These are phyloP conservation scores for Oligia latruncula DNA, from an alignment of 2,888 invertebrate genomes.

Conservation along the genomic window DNA sequence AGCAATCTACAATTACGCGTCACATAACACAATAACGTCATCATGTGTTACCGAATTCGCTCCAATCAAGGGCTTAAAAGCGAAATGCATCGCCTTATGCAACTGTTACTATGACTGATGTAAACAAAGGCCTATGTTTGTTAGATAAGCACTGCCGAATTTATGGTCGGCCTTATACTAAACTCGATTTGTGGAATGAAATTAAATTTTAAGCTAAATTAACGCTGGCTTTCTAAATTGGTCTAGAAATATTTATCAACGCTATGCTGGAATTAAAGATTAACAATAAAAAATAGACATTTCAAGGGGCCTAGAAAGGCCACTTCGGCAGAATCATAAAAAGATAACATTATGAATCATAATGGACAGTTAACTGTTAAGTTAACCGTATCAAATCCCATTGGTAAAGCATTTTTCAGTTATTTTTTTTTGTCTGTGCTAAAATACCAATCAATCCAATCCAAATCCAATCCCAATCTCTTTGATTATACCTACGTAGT, in stretches of 20 bases:
- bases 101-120: slow-evolving; percentile 22
- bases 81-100: slow-evolving; percentile 40
- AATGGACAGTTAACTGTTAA: too few relatives aligned
- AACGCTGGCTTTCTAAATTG: neutral
- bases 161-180: slow-evolving; percentile 11
- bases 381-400: too few relatives aligned
- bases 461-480: too few relatives aligned
- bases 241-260: neutral
- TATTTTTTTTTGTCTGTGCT: too few relatives aligned
- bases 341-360: too few relatives aligned
- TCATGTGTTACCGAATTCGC: slow-evolving; percentile 37
- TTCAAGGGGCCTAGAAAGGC: too few relatives aligned
- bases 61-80: slow-evolving; percentile 27
- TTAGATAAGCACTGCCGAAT: slow-evolving; percentile 42
- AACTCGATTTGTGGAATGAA: neutral
- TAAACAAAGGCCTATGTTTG: slow-evolving; percentile 50
- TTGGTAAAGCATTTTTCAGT: too few relatives aligned
- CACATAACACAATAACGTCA: neutral
- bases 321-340: too few relatives aligned
- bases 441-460: too few relatives aligned
- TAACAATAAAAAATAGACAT: neutral
- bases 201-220: neutral
- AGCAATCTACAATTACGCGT: neutral
- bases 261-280: neutral
- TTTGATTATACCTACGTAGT: too few relatives aligned